Evolutionary conservation across 2,113 vertebrate genomes (phyloP), one percentile per base, ranked within the genome.

Genomic region (Steatornis caripensis): DNA sequence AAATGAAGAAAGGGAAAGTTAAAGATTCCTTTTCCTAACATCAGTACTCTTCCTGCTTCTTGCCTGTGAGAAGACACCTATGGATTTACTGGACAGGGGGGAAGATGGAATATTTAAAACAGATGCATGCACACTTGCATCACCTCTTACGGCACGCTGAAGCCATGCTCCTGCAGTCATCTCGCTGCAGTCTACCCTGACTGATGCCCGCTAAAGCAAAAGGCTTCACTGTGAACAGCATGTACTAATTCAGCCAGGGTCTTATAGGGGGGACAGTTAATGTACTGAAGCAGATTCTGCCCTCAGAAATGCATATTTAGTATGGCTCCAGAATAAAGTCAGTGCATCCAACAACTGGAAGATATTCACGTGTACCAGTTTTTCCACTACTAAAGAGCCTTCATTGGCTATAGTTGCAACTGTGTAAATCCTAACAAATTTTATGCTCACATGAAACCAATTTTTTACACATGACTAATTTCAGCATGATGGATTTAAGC

Each of bases 61-160:
- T 90, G 17, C 30, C 70, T 85, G 18, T 48, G 29, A 76, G 57
- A 86, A 46, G 43, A 80, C 34, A 84, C 14, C 12, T 19, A 49
- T 23, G 77, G 55, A 70, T 93, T 62, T 78, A 37, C 55, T 8
- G 19, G 37, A 27, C 4, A 26, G 15, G 15, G 22, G 8, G 18
- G 30, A 75, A 76, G 21, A 71, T 16, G 13, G 20, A 78, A 18
- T 72, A 64, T 36, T 27, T 87, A 51, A 78, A 48, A 41, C 27
- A 53, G 18, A 20, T 8, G 10, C 14, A n/a, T 14, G 7, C 21
- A 64, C 36, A 19, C 58, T 88, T 60, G 27, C 21, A 85, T 45
- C 43, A 29, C 16, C 3, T 45, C 27, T 79, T 51, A 51, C 0
- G 9, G 53, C 57, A 90, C 0, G 0, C 27, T 76, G 8, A 49